Evolutionary conservation across 2,888 invertebrate genomes (phyloP).

Genomic region (Eristalinus aeneus): DNA sequence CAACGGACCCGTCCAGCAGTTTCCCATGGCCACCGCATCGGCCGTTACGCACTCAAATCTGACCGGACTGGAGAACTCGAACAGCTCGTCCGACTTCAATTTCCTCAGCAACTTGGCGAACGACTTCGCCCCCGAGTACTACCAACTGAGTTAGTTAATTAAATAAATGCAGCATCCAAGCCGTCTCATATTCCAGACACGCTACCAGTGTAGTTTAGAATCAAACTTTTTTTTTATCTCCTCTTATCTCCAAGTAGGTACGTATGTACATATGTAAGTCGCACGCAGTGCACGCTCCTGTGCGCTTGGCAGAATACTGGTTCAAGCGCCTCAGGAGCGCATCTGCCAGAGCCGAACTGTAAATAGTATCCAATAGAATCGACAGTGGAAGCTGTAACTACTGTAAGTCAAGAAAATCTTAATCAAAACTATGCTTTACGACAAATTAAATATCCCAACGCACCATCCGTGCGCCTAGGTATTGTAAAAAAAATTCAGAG

Average conservation of each 20-base stretch:
- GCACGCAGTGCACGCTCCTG: constrained; percentile 55
- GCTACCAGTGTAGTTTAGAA: constrained; percentile 38
- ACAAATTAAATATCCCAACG: constrained; percentile 25
- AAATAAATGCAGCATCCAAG: constrained; percentile 71
- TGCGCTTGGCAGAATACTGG: constrained; percentile 34
- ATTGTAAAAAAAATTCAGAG: constrained; percentile 32
- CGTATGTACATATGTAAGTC: constrained; percentile 20
- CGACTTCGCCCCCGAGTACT: constrained; percentile 96
- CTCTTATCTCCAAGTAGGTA: constrained; percentile 44
- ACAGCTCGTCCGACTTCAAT: constrained; percentile 96
- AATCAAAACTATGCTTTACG: constrained; percentile 62
- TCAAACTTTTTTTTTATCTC: background rate
- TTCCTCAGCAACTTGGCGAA: constrained; percentile 95
- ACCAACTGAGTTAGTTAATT: constrained; percentile 82
- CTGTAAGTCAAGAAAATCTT: constrained; percentile 19
- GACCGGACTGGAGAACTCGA: constrained; percentile 89
- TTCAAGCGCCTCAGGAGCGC: constrained; percentile 54
- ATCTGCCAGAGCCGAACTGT: constrained; percentile 46
- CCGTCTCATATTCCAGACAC: constrained; percentile 71
- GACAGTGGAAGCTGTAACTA: constrained; percentile 3
- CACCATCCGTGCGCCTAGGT: background rate
- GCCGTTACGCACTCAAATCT: constrained; percentile 83
- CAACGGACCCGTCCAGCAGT: constrained; percentile 72
- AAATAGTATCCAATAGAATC: constrained; percentile 20
- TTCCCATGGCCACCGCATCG: constrained; percentile 63